These are phyloP conservation scores for Penelope pileata DNA, from an alignment of 2,113 vertebrate genomes.

Conservation along the genomic window DNA sequence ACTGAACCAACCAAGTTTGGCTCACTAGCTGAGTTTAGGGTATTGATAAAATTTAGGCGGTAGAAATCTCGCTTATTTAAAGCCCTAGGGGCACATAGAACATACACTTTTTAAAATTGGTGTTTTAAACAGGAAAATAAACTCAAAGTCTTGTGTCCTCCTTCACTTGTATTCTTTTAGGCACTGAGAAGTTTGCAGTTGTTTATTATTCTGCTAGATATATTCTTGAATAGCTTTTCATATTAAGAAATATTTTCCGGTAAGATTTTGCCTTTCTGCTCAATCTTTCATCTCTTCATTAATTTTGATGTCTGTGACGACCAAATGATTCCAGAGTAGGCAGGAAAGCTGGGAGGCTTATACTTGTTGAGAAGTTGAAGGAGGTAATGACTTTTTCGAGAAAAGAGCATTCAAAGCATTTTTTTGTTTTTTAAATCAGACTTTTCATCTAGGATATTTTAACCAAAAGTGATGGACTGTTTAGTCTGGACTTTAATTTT, in stretches of 20 bases:
- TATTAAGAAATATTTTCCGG: constrained; percentile 22
- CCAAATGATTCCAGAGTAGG: constrained; percentile 1
- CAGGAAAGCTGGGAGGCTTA: neutral
- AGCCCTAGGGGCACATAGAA: neutral
- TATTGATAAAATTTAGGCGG: neutral
- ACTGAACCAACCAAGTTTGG: neutral
- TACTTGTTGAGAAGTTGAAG: constrained; percentile 32
- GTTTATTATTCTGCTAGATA: neutral
- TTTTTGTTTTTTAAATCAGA: neutral
- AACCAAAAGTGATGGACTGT: neutral
- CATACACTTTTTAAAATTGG: neutral
- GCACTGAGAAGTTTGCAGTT: neutral
- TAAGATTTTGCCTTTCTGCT: neutral
- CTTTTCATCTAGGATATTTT: neutral
- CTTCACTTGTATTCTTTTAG: neutral
- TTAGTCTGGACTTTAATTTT: constrained; percentile 1
- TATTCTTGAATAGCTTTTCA: neutral
- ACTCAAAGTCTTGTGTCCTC: neutral
- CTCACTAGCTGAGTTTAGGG: neutral
- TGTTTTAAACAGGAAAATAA: neutral
- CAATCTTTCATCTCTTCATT: constrained; percentile 30
- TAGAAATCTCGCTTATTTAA: neutral
- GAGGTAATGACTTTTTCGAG: neutral
- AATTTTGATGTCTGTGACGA: neutral
- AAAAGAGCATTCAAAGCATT: constrained; percentile 15